Conservation (phyloP, 2,797 vertebrate species). For the Clarias laeviceps region DNA sequence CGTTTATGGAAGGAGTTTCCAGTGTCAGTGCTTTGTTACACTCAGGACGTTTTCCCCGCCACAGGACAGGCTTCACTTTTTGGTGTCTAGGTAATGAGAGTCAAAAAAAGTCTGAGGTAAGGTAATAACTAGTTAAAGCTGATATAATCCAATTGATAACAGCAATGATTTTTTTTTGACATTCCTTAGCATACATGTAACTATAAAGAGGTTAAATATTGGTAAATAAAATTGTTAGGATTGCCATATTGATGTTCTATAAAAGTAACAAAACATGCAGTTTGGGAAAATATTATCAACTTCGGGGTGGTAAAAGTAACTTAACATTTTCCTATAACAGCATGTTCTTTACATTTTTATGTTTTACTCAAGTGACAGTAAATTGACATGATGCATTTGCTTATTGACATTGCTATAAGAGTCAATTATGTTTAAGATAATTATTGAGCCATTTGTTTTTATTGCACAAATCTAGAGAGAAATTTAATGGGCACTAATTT, state of each 20-base stretch:
- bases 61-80: background rate
- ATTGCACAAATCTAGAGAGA: background rate
- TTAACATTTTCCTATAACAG: background rate
- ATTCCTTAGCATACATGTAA: background rate
- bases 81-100: background rate
- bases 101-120: background rate
- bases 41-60: background rate
- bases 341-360: background rate
- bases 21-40: background rate
- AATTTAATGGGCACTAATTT: background rate
- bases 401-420: background rate
- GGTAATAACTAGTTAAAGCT: background rate
- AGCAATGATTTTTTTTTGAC: background rate
- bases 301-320: background rate
- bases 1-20: background rate
- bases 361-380: background rate
- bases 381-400: background rate
- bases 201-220: background rate
- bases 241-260: background rate
- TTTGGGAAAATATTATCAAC: background rate
- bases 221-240: background rate
- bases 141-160: background rate
- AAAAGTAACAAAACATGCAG: background rate
- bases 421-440: background rate
- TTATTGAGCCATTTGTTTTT: background rate